Evolutionary conservation across 92 coral and sea anemone species (phyloP).

Genomic region (Zoanthus gigantus): DNA sequence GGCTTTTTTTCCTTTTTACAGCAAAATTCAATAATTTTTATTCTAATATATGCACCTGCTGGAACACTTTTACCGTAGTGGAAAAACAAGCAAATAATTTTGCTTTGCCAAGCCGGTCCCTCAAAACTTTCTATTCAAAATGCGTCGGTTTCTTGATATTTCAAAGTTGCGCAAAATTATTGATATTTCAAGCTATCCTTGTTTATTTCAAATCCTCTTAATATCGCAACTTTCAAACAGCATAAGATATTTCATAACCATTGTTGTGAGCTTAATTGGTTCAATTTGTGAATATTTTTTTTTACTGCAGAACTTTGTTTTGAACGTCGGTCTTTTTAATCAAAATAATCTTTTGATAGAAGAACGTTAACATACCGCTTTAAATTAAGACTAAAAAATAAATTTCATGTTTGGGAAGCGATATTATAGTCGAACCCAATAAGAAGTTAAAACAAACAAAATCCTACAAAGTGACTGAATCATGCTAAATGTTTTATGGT

Average conservation of each 20-base stretch:
- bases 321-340: neutral
- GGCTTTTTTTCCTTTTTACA: no score
- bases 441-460: no score
- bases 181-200: neutral
- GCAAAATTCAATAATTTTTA: no score
- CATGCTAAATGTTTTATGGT: no score
- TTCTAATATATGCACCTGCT: neutral
- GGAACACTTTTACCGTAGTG: neutral
- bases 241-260: neutral
- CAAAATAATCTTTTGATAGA: neutral
- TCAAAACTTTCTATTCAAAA: neutral
- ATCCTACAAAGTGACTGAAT: no score
- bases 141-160: neutral
- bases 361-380: neutral
- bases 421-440: no score
- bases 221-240: constrained; percentile 12
- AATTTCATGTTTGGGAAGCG: no score
- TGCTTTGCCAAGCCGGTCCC: neutral
- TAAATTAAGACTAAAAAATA: neutral
- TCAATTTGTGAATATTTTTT: neutral
- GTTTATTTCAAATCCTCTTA: neutral
- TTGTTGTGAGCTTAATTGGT: neutral
- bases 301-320: neutral
- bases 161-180: neutral
- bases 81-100: neutral